These are phyloP conservation scores for Diarsia brunnea DNA, from an alignment of 2,888 invertebrate genomes.

Conservation along the genomic window DNA sequence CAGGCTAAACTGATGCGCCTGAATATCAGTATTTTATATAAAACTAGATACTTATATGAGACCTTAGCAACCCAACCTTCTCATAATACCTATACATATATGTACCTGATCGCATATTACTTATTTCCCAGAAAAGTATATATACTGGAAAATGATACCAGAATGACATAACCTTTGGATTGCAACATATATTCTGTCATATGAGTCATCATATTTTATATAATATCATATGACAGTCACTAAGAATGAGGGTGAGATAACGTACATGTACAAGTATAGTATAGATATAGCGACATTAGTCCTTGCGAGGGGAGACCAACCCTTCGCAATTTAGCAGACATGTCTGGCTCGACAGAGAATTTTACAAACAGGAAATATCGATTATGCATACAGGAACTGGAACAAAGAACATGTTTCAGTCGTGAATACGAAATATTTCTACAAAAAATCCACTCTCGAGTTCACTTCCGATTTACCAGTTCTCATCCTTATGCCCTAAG, in stretches of 20 bases:
- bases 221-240: constrained; percentile 9
- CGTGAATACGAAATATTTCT: background rate
- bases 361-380: constrained; percentile 34
- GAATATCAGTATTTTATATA: constrained; percentile 4
- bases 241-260: constrained; percentile 9
- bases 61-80: background rate
- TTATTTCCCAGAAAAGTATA: constrained; percentile 22
- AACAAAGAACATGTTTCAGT: background rate
- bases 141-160: constrained; percentile 28
- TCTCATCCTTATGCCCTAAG: background rate
- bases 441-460: background rate
- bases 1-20: background rate
- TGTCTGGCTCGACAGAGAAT: constrained; percentile 6
- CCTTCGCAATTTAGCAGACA: constrained; percentile 36
- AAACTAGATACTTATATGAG: background rate
- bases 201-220: constrained; percentile 35
- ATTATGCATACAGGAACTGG: constrained; percentile 16
- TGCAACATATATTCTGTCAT: constrained; percentile 18
- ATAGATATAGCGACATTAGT: constrained; percentile 9
- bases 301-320: constrained; percentile 31
- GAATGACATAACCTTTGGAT: constrained; percentile 16
- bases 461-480: background rate
- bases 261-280: constrained; percentile 4
- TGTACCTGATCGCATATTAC: background rate
- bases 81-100: background rate